Conservation (phyloP, 1,140 invertebrate genomes). For the Phymastichus coffea region DNA sequence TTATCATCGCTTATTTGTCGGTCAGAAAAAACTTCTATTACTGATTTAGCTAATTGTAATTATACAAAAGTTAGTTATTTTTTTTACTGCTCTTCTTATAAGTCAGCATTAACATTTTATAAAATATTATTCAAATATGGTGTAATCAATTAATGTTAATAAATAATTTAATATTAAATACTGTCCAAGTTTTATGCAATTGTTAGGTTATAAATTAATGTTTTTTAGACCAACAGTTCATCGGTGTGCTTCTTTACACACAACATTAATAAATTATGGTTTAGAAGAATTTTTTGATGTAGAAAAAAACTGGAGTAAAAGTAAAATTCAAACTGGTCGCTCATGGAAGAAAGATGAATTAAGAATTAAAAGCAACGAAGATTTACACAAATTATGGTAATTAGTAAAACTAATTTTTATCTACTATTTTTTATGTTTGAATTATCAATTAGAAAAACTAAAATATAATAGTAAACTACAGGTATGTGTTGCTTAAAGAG, state of each 20-base stretch:
- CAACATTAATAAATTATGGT: conserved; percentile 50
- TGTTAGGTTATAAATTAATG: conserved; percentile 9
- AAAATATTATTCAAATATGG: too few relatives aligned
- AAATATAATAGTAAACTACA: conserved; percentile 50
- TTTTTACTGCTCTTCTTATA: too few relatives aligned
- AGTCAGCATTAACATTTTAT: too few relatives aligned
- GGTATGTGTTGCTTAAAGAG: conserved; percentile 93
- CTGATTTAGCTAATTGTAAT: too few relatives aligned
- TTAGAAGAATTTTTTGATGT: conserved; percentile 94
- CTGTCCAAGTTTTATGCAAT: not conserved
- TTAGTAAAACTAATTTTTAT: conserved; percentile 22
- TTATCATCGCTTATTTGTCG: too few relatives aligned
- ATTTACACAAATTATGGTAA: conserved; percentile 97
- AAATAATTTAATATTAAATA: too few relatives aligned
- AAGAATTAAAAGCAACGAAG: conserved; percentile 91
- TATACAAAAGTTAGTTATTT: too few relatives aligned
- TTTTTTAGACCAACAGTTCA: conserved; percentile 2
- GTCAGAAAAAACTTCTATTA: too few relatives aligned
- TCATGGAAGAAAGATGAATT: conserved; percentile 90
- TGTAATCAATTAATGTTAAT: too few relatives aligned
- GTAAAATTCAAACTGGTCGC: conserved; percentile 79
- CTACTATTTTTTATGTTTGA: not conserved
- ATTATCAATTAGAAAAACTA: too few relatives aligned
- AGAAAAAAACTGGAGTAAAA: conserved; percentile 80
- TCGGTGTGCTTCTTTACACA: conserved; percentile 42